These are phyloP conservation scores for Apis dorsata DNA, from an alignment of 1,140 invertebrate species.

Conservation along the genomic window DNA sequence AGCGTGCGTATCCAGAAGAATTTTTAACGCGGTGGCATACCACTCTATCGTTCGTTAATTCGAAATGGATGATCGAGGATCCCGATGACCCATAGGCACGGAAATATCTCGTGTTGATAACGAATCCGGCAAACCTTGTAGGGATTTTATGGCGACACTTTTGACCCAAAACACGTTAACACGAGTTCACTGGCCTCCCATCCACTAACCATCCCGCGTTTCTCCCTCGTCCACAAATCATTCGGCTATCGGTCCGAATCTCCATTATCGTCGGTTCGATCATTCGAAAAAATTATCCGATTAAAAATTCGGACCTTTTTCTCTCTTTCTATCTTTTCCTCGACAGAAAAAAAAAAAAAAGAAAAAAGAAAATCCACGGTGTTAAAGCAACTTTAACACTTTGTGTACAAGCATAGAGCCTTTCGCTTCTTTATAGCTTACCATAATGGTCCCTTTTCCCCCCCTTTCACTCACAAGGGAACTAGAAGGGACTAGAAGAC, in stretches of 20 bases:
- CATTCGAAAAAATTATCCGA: too few relatives aligned
- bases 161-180: conserved; percentile 27
- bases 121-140: conserved; percentile 34
- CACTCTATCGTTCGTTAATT: conserved; percentile 18
- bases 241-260: not conserved
- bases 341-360: not conserved
- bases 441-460: conserved; percentile 15
- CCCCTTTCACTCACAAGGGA: not conserved
- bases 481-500: not conserved
- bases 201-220: conserved; percentile 10
- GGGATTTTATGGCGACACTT: conserved; percentile 40
- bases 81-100: conserved; percentile 33
- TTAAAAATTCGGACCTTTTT: too few relatives aligned
- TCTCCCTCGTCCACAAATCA: not conserved
- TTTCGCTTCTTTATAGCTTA: conserved; percentile 7
- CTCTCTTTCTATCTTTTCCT: not conserved
- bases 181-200: conserved; percentile 25
- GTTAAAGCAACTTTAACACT: not conserved
- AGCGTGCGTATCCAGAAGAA: not conserved
- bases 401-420: not conserved
- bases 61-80: conserved; percentile 33
- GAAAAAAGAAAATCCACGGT: not conserved
- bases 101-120: conserved; percentile 44
- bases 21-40: conserved; percentile 1
- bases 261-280: not conserved